Conservation (phyloP, 2,888 invertebrate species). For the Xestia xanthographa region DNA sequence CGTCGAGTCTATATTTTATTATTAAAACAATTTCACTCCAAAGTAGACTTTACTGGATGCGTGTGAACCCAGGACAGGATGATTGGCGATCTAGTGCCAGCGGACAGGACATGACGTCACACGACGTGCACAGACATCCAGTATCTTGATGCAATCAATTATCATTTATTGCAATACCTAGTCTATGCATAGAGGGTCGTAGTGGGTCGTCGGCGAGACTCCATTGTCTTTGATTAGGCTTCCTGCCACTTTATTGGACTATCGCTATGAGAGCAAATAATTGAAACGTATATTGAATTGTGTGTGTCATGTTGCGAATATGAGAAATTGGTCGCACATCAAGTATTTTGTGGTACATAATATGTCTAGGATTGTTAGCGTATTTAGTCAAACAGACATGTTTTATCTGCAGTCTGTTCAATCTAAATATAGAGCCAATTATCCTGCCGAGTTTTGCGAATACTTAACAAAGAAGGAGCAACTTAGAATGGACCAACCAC, state of each 20-base stretch:
- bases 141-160: conserved; percentile 74
- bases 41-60: conserved; percentile 25
- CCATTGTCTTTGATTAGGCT: conserved; percentile 71
- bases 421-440: conserved; percentile 74
- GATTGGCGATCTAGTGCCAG: conserved; percentile 43
- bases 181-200: conserved; percentile 57
- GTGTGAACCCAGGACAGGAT: conserved; percentile 46
- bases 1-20: conserved; percentile 1
- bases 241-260: conserved; percentile 64
- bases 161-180: conserved; percentile 71
- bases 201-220: conserved; percentile 58
- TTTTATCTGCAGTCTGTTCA: conserved; percentile 29
- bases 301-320: conserved; percentile 49
- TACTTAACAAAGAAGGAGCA: conserved; percentile 78
- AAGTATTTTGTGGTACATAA: conserved; percentile 22
- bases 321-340: conserved; percentile 40
- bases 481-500: conserved; percentile 81
- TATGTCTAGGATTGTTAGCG: conserved; percentile 4
- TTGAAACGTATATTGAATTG: conserved; percentile 60
- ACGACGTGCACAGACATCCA: conserved; percentile 65
- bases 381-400: conserved; percentile 11
- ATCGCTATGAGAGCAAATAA: conserved; percentile 57
- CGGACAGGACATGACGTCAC: conserved; percentile 72
- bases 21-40: background rate
- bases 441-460: conserved; percentile 75